Conservation (phyloP, 2,797 vertebrate species). For the Limosa lapponica region DNA sequence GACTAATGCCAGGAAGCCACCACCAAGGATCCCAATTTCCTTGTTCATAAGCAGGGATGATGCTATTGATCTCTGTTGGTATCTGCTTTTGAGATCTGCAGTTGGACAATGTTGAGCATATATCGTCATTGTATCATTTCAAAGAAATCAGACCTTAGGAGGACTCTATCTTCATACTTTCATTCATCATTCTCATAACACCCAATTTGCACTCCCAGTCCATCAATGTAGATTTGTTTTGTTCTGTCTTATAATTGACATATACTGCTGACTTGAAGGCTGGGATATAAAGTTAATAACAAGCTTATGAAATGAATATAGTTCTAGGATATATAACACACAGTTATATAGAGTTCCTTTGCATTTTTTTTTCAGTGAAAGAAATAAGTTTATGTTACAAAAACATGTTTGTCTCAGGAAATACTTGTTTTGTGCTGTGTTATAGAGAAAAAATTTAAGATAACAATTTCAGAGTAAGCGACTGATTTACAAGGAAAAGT, state of each 20-base stretch:
- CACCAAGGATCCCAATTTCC: neutral
- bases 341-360: neutral
- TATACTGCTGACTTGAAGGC: neutral
- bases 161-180: neutral
- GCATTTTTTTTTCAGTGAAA: neutral
- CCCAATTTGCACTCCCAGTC: neutral
- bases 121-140: neutral
- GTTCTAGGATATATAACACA: neutral
- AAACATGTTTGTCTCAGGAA: neutral
- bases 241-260: neutral
- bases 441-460: neutral
- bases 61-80: neutral
- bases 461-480: neutral
- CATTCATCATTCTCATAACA: conserved; percentile 13
- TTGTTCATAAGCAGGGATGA: neutral
- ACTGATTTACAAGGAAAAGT: neutral
- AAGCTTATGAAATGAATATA: neutral
- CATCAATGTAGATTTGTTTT: neutral
- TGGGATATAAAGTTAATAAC: neutral
- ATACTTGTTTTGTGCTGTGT: neutral
- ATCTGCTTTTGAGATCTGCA: neutral
- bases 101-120: neutral
- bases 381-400: neutral
- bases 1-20: neutral
- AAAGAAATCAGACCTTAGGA: neutral